Evolutionary conservation across 2,888 invertebrate genomes (phyloP), one percentile per base, ranked within the genome.

Genomic region (Catocala sponsa): DNA sequence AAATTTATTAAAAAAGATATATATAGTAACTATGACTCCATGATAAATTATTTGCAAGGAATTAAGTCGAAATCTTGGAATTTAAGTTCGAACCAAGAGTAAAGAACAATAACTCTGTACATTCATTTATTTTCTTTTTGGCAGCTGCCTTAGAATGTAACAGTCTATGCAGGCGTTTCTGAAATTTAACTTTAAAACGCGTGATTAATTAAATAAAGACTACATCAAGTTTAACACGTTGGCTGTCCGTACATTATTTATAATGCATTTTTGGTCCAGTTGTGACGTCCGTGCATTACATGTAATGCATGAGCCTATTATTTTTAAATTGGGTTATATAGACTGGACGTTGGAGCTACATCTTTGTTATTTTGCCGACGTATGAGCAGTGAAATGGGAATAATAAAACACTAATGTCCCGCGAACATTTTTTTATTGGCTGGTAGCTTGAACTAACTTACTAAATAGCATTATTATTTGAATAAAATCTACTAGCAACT

Each of bases 301-400:
- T 42, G 42, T 42, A 4, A 42, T 10, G 42, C 42, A 42, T n/a
- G n/a, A n/a, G 51, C 55, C 59, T 52, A 59, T 55, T n/a, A 41
- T 55, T 55, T 52, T 55, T 58, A 43, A 59, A 59, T 51, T 35
- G 55, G 52, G 55, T 64, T 53, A 55, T 48, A 41, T 64, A 47
- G 54, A 49, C 42, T 58, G 59, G 63, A 55, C 63, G 63, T 58
- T 33, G 42, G 55, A 63, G 63, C 57, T 58, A 63, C 55, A 48
- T 44, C 60, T 65, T 52, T 60, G 53, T 53, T 61, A 55, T 65
- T 60, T 42, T 42, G 42, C 42, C 4, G 54, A 60, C 57, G 57
- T 65, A 61, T 61, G 57, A 65, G 55, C 58, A 65, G 54, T 59
- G 55, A 64, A 55, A 55, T 64, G 42, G n/a, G 42, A 42, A 56